Base-by-base conservation (phyloP, 1,140 invertebrate species). In the Camponotus vicinus region DNA sequence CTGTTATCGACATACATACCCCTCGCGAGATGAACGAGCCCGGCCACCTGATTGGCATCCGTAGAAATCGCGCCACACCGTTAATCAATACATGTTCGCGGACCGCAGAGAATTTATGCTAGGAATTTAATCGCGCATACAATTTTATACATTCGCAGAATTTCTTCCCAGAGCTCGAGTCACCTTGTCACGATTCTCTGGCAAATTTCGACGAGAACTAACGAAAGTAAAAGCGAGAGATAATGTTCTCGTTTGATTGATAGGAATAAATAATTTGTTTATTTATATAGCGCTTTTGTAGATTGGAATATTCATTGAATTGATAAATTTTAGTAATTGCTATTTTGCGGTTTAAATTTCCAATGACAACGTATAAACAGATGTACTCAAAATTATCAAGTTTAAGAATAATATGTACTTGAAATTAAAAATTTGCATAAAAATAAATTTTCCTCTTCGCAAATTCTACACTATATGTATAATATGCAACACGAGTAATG, bases 1-100 rank as follows among this genome's bases (percentile, higher is more conserved):
- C 77, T 70, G 78, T 57, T 80, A 80, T 70, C 78, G 78, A 80
- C 64, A 59, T 42, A 42, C 34, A 59, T 42, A 32, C 8, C 15
- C 49, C 45, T 70, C 37, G 37, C 49, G 78, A 59, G 64, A 80
- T 57, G 66, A 80, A 70, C 37, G 21, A 70, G 49, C 45, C 64
- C 34, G 64, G 34, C 21, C 34, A 70, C 49, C 64, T 59, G 78
- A 80, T 70, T 80, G 78, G 15, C 64, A 80, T 70, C 66, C 64
- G 64, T 37, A 70, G 66, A 80, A 70, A 80, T 80, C 66, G 21
- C 66, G 37, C 49, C n/a, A 27, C n/a, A 11, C 13, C 18, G 9
- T 42, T 70, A 70, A 80, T 80, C 66, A 70, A 70, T 70, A 70
- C 64, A 52, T 52, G 37, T 32, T 70, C 13, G 49, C 78, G 37